Evolutionary conservation across 2,888 invertebrate genomes (phyloP), one percentile per base, ranked within the genome.

Genomic region (Andrena dorsata): DNA sequence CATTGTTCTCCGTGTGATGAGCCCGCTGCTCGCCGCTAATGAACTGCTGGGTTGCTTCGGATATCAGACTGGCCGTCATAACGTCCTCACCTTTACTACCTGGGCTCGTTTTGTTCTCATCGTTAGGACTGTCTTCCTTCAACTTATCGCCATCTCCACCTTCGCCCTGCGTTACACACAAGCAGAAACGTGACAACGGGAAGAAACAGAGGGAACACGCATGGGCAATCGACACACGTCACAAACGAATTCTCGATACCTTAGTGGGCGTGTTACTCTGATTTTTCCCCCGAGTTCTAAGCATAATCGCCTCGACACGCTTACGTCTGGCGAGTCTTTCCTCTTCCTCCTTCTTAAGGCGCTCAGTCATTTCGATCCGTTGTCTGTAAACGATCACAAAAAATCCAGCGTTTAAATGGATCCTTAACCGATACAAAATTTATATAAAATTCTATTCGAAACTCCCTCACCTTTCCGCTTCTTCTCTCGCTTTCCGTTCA

Each of bases 221-320:
- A 41, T n/a, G 16, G 16, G 16, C 13, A 13, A 20, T 13, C 2
- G 35, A 23, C 6, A 61, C 13, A 3, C 5, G 13, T 23, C 20
- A 13, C 8, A 26, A 13, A 28, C 1, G 56, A 32, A 71, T 16
- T 32, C 10, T 1, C 16, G 5, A 16, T 80, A 95, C 95, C 94
- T 95, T 95, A 7, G 94, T 93, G 26, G 94, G 94, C 66, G 94
- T 94, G 79, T 93, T 94, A 35, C 93, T 90, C 82, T 94, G 94
- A 84, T 94, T 94, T 90, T 94, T 95, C 80, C 95, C 95, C 86
- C 98, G 95, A n/a, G 98, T 98, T 90, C 98, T 95, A 72, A 96
- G 96, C 98, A 98, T 98, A 91, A 98, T 98, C 75, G 98, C 98
- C 94, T 98, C 98, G 30, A 98, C 98, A 77, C 98, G 95, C 94